Base-by-base conservation (phyloP, 2,797 vertebrate species). In the Psittacula echo region DNA sequence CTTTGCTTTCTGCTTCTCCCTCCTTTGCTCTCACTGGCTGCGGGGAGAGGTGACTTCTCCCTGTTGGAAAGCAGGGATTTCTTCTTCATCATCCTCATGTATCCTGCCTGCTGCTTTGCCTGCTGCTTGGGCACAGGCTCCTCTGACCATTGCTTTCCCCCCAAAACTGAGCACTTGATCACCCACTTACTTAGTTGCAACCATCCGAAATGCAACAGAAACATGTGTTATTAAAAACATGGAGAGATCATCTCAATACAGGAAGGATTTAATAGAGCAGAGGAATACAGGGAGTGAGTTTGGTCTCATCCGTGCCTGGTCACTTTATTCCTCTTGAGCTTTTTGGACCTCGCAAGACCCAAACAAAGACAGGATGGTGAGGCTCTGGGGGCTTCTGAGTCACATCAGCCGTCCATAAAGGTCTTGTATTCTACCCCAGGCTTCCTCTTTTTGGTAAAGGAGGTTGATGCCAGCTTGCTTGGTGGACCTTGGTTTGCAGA, bases 151-250 rank as follows among this genome's bases (percentile, higher is more conserved):
- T 0, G 1, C 27, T 78, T 72, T 30, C 10, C n/a, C 27, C n/a
- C 11, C 13, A n/a, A 22, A 51, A 20, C 9, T 85, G 68, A 58
- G 34, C 3, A 0, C 26, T 60, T 0, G 0, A 39, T 4, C 22
- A 71, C 47, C 18, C 6, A 0, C 20, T 53, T 20, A 1, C 13
- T 32, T 27, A 2, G 3, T 8, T 74, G 13, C 27, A 86, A 4
- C 58, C 20, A 75, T 47, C 58, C 29, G 27, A 74, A 77, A 32
- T 3, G 2, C 37, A 26, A 24, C 27, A 41, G n/a, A 77, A 77
- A 77, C 24, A 0, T 7, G 7, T n/a, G 74, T 42, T 41, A 51
- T 87, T 77, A 44, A 65, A 44, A 20, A 6, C n/a, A 29, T 0
- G 13, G 39, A 47, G 64, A 62, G 10, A 7, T 50, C 44, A 11